Conservation (phyloP, 2,113 vertebrate genomes). For the Caracal caracal region DNA sequence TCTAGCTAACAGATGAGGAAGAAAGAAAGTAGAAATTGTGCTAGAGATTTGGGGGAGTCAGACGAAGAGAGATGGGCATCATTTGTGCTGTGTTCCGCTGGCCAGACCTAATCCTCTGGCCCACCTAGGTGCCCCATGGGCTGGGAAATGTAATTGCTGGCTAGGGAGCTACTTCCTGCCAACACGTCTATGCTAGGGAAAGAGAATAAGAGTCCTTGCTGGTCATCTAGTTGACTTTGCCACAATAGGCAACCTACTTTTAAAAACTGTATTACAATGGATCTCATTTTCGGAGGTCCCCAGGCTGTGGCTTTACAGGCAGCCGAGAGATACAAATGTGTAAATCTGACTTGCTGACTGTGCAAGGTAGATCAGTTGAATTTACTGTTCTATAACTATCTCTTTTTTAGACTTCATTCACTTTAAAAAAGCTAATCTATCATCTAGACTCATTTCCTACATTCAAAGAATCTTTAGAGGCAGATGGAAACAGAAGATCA, state of each 20-base stretch:
- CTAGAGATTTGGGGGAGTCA: not conserved
- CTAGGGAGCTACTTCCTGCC: not conserved
- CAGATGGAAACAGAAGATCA: constrained; percentile 64
- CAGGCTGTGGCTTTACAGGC: not conserved
- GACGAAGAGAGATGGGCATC: not conserved
- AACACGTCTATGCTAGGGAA: not conserved
- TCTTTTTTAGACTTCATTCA: constrained; percentile 33
- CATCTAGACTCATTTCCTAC: constrained; percentile 65
- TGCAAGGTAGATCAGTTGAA: not conserved
- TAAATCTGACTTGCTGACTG: not conserved
- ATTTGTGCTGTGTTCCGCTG: not conserved
- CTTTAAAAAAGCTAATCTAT: constrained; percentile 22
- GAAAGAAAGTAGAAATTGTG: not conserved
- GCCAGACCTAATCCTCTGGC: not conserved
- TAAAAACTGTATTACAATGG: not conserved
- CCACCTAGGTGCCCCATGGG: not conserved
- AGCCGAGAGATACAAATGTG: not conserved
- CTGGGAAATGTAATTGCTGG: not conserved
- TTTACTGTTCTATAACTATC: constrained; percentile 7
- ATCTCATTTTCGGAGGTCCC: not conserved
- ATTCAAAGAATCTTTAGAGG: constrained; percentile 68
- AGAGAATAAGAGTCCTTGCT: not conserved
- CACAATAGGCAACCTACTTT: not conserved
- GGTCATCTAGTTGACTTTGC: not conserved
- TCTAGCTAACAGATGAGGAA: not conserved